phyloP scores from a whole-genome alignment of 1,140 invertebrate species.

The Glossosoma conforme region DNA sequence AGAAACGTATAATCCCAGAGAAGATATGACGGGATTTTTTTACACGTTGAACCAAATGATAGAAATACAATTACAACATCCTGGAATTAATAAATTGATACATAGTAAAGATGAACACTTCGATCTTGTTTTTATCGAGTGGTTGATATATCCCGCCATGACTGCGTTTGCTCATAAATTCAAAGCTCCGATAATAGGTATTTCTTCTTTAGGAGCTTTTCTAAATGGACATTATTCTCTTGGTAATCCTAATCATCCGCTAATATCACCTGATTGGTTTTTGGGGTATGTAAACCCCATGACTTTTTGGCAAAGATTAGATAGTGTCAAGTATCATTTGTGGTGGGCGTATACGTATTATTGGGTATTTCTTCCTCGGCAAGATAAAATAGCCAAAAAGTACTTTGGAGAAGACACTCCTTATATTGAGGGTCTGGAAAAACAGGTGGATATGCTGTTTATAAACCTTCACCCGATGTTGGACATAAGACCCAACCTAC shows the following conservation, averaged over 20 bases:
- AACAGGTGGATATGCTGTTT: constrained; percentile 52
- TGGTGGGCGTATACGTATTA: constrained; percentile 28
- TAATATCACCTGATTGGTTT: not conserved
- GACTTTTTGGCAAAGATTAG: constrained; percentile 3
- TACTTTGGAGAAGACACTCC: constrained; percentile 34
- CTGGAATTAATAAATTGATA: constrained; percentile 32
- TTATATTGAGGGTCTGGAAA: constrained; percentile 35
- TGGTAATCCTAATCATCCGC: not conserved
- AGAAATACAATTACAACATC: constrained; percentile 30
- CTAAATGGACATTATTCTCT: not conserved
- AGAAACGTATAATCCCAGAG: constrained; percentile 11
- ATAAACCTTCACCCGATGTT: constrained; percentile 46
- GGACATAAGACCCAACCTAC: constrained; percentile 42
- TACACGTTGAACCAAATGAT: constrained; percentile 10
- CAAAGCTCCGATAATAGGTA: not conserved
- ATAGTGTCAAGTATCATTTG: not conserved
- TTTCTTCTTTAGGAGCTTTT: not conserved
- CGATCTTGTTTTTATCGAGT: not conserved
- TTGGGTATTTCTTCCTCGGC: constrained; percentile 14
- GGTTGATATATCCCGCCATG: not conserved
- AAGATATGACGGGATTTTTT: constrained; percentile 28
- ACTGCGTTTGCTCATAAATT: not conserved
- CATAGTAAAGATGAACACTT: not conserved
- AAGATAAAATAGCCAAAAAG: constrained; percentile 30
- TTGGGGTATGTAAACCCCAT: not conserved